These are phyloP conservation scores for Chamaetylas fuelleborni DNA, from an alignment of 2,113 vertebrate species.

Conservation along the genomic window DNA sequence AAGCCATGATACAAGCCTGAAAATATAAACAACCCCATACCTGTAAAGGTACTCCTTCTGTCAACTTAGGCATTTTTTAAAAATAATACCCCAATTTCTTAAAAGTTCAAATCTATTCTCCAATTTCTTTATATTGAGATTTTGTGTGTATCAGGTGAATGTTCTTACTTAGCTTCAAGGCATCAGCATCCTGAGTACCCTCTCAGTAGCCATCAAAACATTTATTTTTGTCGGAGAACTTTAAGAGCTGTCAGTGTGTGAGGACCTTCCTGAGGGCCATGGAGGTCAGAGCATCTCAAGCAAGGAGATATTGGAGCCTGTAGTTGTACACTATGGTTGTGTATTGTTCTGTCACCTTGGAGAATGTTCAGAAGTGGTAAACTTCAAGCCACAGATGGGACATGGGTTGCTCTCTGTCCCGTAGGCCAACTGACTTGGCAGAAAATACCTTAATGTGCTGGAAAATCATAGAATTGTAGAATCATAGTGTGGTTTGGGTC, in stretches of 20 bases:
- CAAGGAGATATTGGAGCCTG: background rate
- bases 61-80: background rate
- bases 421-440: background rate
- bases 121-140: background rate
- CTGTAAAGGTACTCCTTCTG: background rate
- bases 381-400: background rate
- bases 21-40: background rate
- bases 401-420: background rate
- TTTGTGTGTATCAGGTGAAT: background rate
- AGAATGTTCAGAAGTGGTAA: background rate
- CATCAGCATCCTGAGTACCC: background rate
- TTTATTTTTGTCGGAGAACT: background rate
- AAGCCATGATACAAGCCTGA: background rate
- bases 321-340: fast-evolving
- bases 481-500: background rate
- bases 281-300: background rate
- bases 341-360: fast-evolving
- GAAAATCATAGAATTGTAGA: background rate
- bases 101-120: background rate
- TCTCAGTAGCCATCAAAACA: background rate
- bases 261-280: background rate
- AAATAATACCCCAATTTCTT: background rate
- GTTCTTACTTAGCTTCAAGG: background rate
- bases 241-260: background rate
- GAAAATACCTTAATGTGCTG: background rate